These are phyloP conservation scores for Corapipo altera DNA, from an alignment of 2,113 vertebrate species.

Conservation along the genomic window DNA sequence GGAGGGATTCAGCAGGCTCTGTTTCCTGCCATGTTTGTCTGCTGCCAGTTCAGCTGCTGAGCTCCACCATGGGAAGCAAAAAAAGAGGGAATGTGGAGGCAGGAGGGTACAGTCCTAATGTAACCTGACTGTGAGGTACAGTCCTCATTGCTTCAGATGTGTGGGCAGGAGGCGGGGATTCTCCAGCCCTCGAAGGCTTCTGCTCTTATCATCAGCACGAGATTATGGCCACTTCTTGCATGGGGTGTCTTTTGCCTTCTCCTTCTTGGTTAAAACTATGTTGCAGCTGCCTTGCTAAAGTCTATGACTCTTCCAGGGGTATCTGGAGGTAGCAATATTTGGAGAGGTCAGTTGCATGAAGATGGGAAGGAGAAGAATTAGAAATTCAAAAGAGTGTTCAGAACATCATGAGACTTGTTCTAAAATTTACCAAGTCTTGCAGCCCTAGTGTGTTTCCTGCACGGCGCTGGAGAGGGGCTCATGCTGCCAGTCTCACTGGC, in stretches of 20 bases:
- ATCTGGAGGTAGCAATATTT: not conserved
- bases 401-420: not conserved
- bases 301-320: not conserved
- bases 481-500: not conserved
- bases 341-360: not conserved
- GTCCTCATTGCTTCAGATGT: not conserved
- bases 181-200: not conserved
- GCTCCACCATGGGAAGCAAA: not conserved
- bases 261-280: not conserved
- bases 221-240: not conserved
- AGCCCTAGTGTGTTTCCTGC: not conserved
- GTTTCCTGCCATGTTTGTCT: not conserved
- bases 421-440: not conserved
- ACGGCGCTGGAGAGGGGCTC: not conserved
- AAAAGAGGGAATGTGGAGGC: not conserved
- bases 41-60: not conserved
- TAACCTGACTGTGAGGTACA: not conserved
- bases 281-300: not conserved
- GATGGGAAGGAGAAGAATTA: not conserved
- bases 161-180: not conserved
- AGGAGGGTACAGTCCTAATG: not conserved
- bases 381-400: not conserved
- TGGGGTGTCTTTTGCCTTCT: not conserved
- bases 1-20: not conserved
- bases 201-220: not conserved